Conservation (phyloP, 2,888 invertebrate genomes). For the Stenodera caucasica region DNA sequence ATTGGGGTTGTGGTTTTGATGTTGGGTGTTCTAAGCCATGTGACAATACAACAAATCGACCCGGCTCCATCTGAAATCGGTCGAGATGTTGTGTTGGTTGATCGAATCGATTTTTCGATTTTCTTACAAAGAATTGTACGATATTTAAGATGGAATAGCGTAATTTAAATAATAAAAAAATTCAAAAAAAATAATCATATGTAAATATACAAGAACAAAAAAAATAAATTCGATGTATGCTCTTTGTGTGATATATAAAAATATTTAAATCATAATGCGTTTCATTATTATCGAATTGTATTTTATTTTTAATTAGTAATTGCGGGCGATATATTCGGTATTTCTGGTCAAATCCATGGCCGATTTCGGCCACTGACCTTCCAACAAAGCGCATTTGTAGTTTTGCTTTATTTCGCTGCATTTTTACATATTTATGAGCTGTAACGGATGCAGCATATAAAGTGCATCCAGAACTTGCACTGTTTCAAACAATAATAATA, state of each 20-base stretch:
- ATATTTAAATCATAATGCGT: slow-evolving; percentile 51
- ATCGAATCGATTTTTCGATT: slow-evolving; percentile 37
- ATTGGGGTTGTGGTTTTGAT: slow-evolving; percentile 9
- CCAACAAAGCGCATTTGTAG: slow-evolving; percentile 25
- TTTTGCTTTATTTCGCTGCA: slow-evolving; percentile 18
- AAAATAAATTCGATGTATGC: slow-evolving; percentile 54
- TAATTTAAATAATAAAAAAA: slow-evolving; percentile 44
- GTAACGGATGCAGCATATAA: slow-evolving; percentile 22
- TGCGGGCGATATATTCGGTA: too few species aligned
- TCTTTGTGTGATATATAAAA: slow-evolving; percentile 58
- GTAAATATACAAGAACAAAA: slow-evolving; percentile 45
- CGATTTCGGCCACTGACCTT: slow-evolving; percentile 21
- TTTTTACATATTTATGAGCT: slow-evolving; percentile 29
- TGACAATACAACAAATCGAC: slow-evolving; percentile 23
- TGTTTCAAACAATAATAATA: not conserved
- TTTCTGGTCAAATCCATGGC: slow-evolving; percentile 8
- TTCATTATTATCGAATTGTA: slow-evolving; percentile 31
- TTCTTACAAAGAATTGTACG: slow-evolving; percentile 36
- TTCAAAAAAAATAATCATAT: slow-evolving; percentile 48
- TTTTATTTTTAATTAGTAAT: too few species aligned
- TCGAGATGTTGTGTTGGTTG: slow-evolving; percentile 17
- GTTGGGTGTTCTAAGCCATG: slow-evolving; percentile 29
- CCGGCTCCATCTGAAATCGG: slow-evolving; percentile 4
- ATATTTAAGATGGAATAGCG: slow-evolving; percentile 43
- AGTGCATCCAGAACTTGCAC: slow-evolving; percentile 6